Evolutionary conservation across 2,797 vertebrate genomes (phyloP).

Genomic region (Pseudomugil gertrudae): DNA sequence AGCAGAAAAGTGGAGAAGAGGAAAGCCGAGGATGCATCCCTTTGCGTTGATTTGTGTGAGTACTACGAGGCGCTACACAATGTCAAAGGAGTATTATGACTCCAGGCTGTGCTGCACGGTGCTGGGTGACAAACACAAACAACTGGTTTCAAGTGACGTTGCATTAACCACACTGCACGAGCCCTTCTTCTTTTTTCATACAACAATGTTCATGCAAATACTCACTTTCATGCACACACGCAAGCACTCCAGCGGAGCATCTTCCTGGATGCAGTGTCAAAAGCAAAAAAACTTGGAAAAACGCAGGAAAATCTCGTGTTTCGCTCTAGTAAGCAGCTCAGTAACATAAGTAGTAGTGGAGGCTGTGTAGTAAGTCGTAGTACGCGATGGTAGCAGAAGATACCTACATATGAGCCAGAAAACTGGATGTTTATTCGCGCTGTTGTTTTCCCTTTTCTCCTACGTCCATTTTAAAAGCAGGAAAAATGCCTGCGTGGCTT

Average conservation of each 20-base stretch:
- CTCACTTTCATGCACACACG: constrained; percentile 24
- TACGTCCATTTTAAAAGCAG: constrained; percentile 20
- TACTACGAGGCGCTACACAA: constrained; percentile 76
- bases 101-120: constrained; percentile 53
- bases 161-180: constrained; percentile 23
- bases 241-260: constrained; percentile 14
- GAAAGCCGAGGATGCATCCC: constrained; percentile 57
- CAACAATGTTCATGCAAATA: constrained; percentile 45
- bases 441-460: constrained; percentile 10
- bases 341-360: constrained; percentile 67
- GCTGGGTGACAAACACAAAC: constrained; percentile 65
- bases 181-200: constrained; percentile 24
- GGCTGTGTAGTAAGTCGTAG: constrained; percentile 75
- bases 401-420: constrained; percentile 47
- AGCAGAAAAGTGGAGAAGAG: constrained; percentile 59
- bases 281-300: constrained; percentile 41
- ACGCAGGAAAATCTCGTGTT: constrained; percentile 25
- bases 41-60: constrained; percentile 59
- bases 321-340: constrained; percentile 74
- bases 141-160: constrained; percentile 63
- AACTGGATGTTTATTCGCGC: constrained; percentile 16
- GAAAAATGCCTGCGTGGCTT: constrained; percentile 3
- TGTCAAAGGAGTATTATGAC: constrained; percentile 77
- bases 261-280: constrained; percentile 12
- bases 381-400: constrained; percentile 65